Evolutionary conservation across 2,113 vertebrate species (phyloP).

Genomic region (Chamaea fasciata): DNA sequence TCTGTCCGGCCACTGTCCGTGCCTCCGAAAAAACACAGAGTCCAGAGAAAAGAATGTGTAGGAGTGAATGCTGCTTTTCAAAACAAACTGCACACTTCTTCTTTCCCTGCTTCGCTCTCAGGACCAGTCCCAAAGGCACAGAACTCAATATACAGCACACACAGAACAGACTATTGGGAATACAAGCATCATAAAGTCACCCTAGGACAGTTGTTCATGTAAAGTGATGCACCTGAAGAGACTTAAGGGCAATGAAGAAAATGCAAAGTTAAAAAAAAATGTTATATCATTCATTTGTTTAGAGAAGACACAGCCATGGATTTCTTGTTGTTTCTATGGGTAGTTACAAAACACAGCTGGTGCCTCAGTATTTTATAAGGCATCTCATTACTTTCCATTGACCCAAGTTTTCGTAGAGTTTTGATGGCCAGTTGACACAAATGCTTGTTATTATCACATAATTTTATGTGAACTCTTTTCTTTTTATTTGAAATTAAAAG

Average conservation of each 20-base stretch:
- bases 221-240: not conserved
- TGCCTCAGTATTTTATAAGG: not conserved
- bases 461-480: not conserved
- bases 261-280: not conserved
- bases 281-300: not conserved
- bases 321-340: not conserved
- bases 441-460: not conserved
- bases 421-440: not conserved
- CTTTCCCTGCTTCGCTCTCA: too few relatives aligned
- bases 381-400: not conserved
- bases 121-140: too few relatives aligned
- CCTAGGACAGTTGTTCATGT: not conserved
- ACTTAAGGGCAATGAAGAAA: not conserved
- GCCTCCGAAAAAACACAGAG: too few relatives aligned
- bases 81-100: too few relatives aligned
- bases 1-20: too few relatives aligned
- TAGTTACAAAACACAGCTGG: not conserved
- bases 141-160: too few relatives aligned
- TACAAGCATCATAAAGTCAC: too few relatives aligned
- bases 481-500: not conserved
- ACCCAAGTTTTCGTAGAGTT: not conserved
- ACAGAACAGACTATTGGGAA: too few relatives aligned
- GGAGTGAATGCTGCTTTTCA: too few relatives aligned
- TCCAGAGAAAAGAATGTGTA: too few relatives aligned
- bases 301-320: not conserved